These are phyloP conservation scores for Muschampia plurimacula DNA, from an alignment of 2,888 invertebrate species.

Conservation along the genomic window DNA sequence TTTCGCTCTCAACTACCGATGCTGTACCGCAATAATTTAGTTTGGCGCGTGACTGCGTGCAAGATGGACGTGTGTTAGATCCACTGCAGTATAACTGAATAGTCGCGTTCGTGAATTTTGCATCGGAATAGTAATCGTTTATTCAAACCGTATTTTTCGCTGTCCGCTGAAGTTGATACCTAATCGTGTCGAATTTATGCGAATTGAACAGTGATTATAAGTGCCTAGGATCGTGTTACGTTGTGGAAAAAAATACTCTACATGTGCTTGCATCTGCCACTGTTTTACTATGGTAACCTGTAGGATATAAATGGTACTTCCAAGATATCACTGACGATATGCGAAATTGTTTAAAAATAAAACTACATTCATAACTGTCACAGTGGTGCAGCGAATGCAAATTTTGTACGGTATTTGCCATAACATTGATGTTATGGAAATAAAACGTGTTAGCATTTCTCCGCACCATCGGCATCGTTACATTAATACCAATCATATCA, in stretches of 20 bases:
- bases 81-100: not conserved
- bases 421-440: conserved; percentile 12
- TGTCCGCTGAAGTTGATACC: conserved; percentile 19
- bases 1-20: conserved; percentile 77
- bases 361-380: not conserved
- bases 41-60: conserved; percentile 74
- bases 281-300: conserved; percentile 44
- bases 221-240: conserved; percentile 56
- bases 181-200: conserved; percentile 28
- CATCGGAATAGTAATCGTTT: conserved; percentile 43
- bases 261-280: conserved; percentile 60
- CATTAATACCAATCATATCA: conserved; percentile 1
- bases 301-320: conserved; percentile 35
- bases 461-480: not conserved
- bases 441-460: not conserved
- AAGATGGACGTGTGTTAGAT: conserved; percentile 57
- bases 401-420: conserved; percentile 4
- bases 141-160: conserved; percentile 40
- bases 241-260: conserved; percentile 52
- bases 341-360: not conserved
- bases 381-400: conserved; percentile 5
- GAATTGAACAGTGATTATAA: conserved; percentile 46
- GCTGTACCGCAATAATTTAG: conserved; percentile 75
- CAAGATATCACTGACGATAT: conserved; percentile 8
- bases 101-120: conserved; percentile 60